Evolutionary conservation across 2,113 vertebrate species (phyloP), one percentile per base, ranked within the genome.

Genomic region (Anoura caudifer): DNA sequence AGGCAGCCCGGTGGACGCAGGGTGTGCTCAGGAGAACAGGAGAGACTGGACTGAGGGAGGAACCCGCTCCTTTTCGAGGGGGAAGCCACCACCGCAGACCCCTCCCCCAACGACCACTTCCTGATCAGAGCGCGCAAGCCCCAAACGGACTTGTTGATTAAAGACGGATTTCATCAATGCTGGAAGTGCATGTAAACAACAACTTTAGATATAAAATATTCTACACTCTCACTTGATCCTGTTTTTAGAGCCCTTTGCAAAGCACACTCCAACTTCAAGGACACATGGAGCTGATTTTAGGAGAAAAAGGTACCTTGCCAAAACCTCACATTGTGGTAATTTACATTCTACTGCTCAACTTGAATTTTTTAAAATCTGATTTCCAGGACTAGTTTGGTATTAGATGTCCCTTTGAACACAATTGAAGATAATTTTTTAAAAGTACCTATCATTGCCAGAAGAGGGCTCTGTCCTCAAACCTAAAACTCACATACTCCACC

Each of bases 391-490:
- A 73, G 16, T 41, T 88, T 36, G 47, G 6, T 54, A 38, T 41
- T 19, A n/a, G 14, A 45, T 26, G 45, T 84, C 5, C 5, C 41
- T 63, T 85, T 93, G 9, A 72, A 75, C 45, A 14, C 15, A 31
- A 31, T 31, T 63, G 26, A 63, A 63, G 28, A 31, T 61, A 4
- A 26, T 26, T 61, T 73, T 75, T 28, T 26, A 28, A 72, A 50
- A 45, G 7, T 67, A 82, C 56, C 72, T 80, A 15, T 8, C 45
- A 16, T 73, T 1, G 41, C 93, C 97, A 98, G 86, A 72, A 97
- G 97, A 94, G 94, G 96, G 89, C 61, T 0, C 10, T 22, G 4
- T 87, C 56, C 75, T 75, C 97, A 97, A 96, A 89, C 16, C 43
- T 93, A 96, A 96, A 95, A 95, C 41, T 70, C 38, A 2, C 38